Evolutionary conservation across 2,797 vertebrate species (phyloP), one percentile per base, ranked within the genome.

Genomic region (Delichon dasypus): DNA sequence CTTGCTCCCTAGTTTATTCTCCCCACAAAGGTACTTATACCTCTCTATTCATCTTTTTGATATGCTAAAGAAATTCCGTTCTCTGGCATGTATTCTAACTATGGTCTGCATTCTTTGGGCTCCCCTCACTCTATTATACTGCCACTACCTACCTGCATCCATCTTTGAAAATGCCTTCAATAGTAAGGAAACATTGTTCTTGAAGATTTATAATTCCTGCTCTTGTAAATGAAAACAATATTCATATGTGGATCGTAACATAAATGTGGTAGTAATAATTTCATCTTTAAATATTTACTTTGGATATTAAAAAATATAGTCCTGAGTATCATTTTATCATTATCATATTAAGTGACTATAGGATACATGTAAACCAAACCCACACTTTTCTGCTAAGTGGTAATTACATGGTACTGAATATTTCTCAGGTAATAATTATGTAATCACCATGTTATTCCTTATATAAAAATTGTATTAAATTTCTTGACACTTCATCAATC

Each of bases 371-470:
- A 80, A 94, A 79, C 27, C n/a, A 94, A 95, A 93, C 80, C 85
- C 54, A 77, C 64, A 60, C 89, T 88, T 93, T 95, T 58, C 45
- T n/a, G 44, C 58, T 93, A 80, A 67, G 54, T 74, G 40, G 48
- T 93, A 86, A 91, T 95, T 95, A 91, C 64, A 89, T 47, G 42
- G 57, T 90, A 83, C 38, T 53, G 51, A 91, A 36, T 88, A 67
- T 92, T 95, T 94, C 71, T 84, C 53, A 77, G 76, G 34, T 68
- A 89, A 77, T 90, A 88, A 88, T 93, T 90, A 88, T 89, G 64
- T 92, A 79, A 76, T 94, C 64, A 95, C 74, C 38, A 57, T 90
- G 47, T 83, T 96, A 74, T 66, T 94, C 34, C 34, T 65, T 80
- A 23, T 64, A 54, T 80, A 57, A 88, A 89, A 84, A 42, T 58